phyloP scores from a whole-genome alignment of 2,797 vertebrate genomes.

The Sciaenops ocellatus region DNA sequence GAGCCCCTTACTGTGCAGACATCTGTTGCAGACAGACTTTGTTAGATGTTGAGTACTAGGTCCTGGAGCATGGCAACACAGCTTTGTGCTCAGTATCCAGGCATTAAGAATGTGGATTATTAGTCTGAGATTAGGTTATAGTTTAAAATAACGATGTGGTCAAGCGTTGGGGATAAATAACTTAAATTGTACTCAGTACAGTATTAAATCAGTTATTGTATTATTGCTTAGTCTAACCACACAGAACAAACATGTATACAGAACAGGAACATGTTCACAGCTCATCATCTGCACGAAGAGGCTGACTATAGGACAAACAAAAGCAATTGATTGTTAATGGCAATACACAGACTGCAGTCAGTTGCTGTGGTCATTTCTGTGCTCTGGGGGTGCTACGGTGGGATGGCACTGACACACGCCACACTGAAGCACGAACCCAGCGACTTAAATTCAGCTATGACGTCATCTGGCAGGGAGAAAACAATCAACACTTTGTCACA shows the following conservation, averaged over 20 bases:
- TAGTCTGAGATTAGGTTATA: constrained; percentile 11
- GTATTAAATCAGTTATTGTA: constrained; percentile 17
- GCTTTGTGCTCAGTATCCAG: constrained; percentile 24
- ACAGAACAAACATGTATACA: constrained; percentile 54
- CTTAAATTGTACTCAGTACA: background rate
- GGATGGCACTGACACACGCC: constrained; percentile 74
- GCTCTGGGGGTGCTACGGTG: constrained; percentile 39
- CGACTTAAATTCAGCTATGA: constrained; percentile 66
- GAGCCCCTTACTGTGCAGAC: constrained; percentile 49
- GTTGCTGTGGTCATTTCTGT: constrained; percentile 47
- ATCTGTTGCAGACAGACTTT: constrained; percentile 70
- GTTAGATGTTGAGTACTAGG: constrained; percentile 32
- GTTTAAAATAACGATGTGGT: background rate
- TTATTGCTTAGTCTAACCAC: constrained; percentile 27
- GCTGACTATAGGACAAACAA: constrained; percentile 61
- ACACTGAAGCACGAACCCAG: constrained; percentile 58
- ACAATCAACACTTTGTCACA: constrained; percentile 79
- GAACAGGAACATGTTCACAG: constrained; percentile 50
- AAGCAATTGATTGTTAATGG: constrained; percentile 71
- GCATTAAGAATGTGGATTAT: constrained; percentile 20
- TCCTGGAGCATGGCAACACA: constrained; percentile 3
- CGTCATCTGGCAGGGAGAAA: constrained; percentile 74
- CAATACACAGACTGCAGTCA: constrained; percentile 44
- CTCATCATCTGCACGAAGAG: constrained; percentile 23
- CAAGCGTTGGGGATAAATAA: background rate